Evolutionary conservation across 2,797 vertebrate species (phyloP), one percentile per base, ranked within the genome.

Genomic region (Melanotaenia pygmaea): DNA sequence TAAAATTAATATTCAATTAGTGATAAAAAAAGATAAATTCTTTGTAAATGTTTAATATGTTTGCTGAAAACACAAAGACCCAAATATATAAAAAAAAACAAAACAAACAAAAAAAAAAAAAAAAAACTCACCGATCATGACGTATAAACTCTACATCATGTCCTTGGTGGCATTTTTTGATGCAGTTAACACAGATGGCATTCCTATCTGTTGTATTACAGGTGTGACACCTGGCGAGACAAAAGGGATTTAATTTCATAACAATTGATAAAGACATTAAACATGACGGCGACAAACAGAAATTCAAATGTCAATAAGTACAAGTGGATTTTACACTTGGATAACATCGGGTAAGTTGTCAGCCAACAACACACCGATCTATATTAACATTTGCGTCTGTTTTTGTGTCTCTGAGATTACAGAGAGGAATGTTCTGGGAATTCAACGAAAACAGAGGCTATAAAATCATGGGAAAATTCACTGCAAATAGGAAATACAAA

Each of bases 61-160:
- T 5, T 30, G 30, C 32, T 34, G 10, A 37, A n/a, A 32, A 5
- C 28, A 64, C 14, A 12, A 58, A 30, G 28, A 2, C 1, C 3
- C 3, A 26, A 24, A 30, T n/a, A 30, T 4, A 18, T 10, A 3
- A 20, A 7, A 7, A 9, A 56, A 26, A 28, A 6, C 4, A 26
- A 38, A 11, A 28, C 3, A 28, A 28, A 26, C n/a, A 26, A 1
- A 26, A 26, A 4, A 1, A 28, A 51, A 4, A 1, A 28, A 53
- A 67, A 32, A 11, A 5, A 4, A 3, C 89, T 85, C 22, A 99
- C 98, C 98, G 97, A 94, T 99, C 98, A 4, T 99, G 98, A 93
- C 98, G 96, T 95, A 99, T 99, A 95, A 99, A 99, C 90, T 99
- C 98, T 88, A 99, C 98, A 18, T 99, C 98, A 5, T 99, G 98